These are phyloP conservation scores for Mastomys coucha DNA, from an alignment of 2,113 vertebrate genomes.

Conservation along the genomic window DNA sequence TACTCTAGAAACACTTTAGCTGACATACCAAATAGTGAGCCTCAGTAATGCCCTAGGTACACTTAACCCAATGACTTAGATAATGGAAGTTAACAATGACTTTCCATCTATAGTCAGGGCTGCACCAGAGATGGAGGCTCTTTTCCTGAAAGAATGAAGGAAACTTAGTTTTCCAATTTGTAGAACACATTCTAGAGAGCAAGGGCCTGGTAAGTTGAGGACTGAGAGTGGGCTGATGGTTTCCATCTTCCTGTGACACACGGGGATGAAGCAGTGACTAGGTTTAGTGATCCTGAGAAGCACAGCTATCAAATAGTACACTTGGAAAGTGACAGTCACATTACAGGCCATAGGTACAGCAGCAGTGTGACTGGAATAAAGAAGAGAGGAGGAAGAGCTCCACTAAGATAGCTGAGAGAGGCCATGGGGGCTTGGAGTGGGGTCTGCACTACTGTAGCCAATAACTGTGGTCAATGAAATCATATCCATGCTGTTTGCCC, in stretches of 20 bases:
- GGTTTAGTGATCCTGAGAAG: neutral
- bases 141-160: neutral
- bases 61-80: neutral
- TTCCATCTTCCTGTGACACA: accelerated
- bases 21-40: too few relatives aligned
- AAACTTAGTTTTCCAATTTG: neutral
- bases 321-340: accelerated
- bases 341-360: accelerated
- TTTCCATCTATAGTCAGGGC: too few relatives aligned
- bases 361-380: neutral
- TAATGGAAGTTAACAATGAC: neutral
- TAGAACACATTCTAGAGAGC: neutral
- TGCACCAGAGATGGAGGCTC: accelerated
- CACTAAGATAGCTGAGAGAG: neutral
- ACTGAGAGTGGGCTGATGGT: neutral
- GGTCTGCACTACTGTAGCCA: accelerated
- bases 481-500: accelerated
- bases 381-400: accelerated
- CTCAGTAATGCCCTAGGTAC: neutral
- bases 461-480: accelerated
- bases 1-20: neutral
- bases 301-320: accelerated
- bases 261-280: accelerated
- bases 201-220: neutral
- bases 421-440: accelerated